A percentile compares a stretch with the other conserved stretches of the same genome.
These are phyloP conservation scores for Rhadina sibilatrix DNA, from an alignment of 2,113 vertebrate genomes.

Conservation along the genomic window DNA sequence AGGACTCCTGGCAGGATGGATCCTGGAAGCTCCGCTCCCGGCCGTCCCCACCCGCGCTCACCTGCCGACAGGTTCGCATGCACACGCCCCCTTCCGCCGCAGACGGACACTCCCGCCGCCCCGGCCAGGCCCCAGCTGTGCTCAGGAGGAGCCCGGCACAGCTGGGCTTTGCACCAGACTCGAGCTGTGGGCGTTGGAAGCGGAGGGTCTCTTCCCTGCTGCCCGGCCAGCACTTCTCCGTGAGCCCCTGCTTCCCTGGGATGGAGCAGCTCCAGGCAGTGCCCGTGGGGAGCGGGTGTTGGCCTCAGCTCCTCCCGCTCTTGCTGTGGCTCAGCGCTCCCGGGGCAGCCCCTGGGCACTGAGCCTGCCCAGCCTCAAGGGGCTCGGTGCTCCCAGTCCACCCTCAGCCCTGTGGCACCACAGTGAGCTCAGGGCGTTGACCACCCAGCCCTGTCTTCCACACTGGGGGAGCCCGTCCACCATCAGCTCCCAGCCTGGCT, in stretches of 20 bases:
- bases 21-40: not conserved
- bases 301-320: not conserved
- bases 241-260: not conserved
- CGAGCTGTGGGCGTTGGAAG: rapidly evolving
- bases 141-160: not conserved
- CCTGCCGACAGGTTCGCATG: constrained; percentile 9
- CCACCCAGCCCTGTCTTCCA: not conserved
- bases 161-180: not conserved
- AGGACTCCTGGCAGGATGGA: not conserved
- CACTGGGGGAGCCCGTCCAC: rapidly evolving
- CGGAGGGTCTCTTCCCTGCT: not conserved
- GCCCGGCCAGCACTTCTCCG: not conserved
- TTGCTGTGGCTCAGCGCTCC: not conserved
- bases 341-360: not conserved
- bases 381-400: rapidly evolving
- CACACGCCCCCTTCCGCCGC: not conserved
- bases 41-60: not conserved
- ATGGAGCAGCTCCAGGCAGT: not conserved
- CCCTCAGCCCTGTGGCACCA: rapidly evolving
- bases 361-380: not conserved
- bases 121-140: rapidly evolving
- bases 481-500: not conserved
- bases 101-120: not conserved
- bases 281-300: rapidly evolving
- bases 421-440: not conserved